Evolutionary conservation across 2,113 vertebrate genomes (phyloP), one percentile per base, ranked within the genome.

Genomic region (Azemiops feae): DNA sequence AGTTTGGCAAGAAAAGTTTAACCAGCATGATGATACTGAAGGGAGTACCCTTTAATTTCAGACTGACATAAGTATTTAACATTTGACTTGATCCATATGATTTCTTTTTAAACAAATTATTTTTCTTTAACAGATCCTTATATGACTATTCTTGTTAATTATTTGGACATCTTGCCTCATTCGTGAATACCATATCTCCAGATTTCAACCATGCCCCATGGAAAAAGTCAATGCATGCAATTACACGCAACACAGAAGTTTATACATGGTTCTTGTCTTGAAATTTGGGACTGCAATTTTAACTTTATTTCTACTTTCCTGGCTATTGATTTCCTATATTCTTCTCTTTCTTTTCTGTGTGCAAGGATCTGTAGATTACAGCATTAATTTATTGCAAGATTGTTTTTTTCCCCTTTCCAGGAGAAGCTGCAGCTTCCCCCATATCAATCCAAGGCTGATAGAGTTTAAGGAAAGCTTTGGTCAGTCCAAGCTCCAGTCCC

Each of bases 31-130:
- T 1, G 14, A 39, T 50, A 25, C 74, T 0, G 5, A 92, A 88
- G 14, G n/a, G 45, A 92, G 27, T 74, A 88, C 50, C 43, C 27
- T 90, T 87, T 87, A 58, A 90, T 90, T 86, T 90, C 30, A 93
- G 43, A 81, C 89, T 43, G 43, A 58, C 22, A 53, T 12, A 43
- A 52, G 23, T 81, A 85, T 43, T 90, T 93, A 86, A 47, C 23
- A n/a, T 34, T 81, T 92, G 64, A 45, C 39, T 57, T 89, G 25
- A 34, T 16, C 34, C 30, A 52, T 85, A 39, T 50, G 16, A 43
- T n/a, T 27, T 23, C 5, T 81, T 81, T 81, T 14, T 30, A 89
- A 45, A 57, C 55, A 55, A n/a, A 30, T 47, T 18, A 20, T 57
- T 12, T 57, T 52, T 53, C 45, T 53, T 90, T 52, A 64, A 87